Evolutionary conservation across 2,888 invertebrate genomes (phyloP).

Genomic region (Andrena flavipes): DNA sequence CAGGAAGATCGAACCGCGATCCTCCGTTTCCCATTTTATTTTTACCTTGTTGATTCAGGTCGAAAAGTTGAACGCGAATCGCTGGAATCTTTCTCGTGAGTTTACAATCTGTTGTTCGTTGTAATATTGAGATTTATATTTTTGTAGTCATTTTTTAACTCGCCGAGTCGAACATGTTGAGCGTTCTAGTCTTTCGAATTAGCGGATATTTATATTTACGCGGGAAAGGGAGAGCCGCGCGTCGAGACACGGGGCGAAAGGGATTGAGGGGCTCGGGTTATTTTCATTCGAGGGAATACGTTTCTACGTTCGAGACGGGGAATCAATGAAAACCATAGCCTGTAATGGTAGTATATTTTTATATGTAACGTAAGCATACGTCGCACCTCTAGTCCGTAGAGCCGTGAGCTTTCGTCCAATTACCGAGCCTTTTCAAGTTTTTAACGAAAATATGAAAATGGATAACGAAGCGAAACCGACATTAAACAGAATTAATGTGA

Average conservation of each 20-base stretch:
- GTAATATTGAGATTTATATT: constrained; percentile 3
- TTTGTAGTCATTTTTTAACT: constrained; percentile 1
- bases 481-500: not conserved
- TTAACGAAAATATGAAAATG: not conserved
- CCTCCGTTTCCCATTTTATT: too few species aligned
- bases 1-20: too few species aligned
- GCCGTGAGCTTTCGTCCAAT: constrained; percentile 60
- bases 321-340: constrained; percentile 37
- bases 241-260: not conserved
- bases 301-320: constrained; percentile 53
- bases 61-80: not conserved
- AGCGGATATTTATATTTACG: not conserved
- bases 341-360: constrained; percentile 65
- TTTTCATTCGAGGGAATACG: not conserved
- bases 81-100: not conserved
- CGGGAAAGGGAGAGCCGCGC: not conserved
- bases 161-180: not conserved
- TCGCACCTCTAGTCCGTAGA: constrained; percentile 69
- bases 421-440: constrained; percentile 51
- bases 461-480: not conserved
- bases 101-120: constrained; percentile 7
- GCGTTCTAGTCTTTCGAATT: constrained; percentile 21
- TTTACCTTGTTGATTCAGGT: not conserved
- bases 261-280: not conserved
- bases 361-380: constrained; percentile 55